Base-by-base conservation (phyloP, 1,140 invertebrate species). In the Limonius californicus region DNA sequence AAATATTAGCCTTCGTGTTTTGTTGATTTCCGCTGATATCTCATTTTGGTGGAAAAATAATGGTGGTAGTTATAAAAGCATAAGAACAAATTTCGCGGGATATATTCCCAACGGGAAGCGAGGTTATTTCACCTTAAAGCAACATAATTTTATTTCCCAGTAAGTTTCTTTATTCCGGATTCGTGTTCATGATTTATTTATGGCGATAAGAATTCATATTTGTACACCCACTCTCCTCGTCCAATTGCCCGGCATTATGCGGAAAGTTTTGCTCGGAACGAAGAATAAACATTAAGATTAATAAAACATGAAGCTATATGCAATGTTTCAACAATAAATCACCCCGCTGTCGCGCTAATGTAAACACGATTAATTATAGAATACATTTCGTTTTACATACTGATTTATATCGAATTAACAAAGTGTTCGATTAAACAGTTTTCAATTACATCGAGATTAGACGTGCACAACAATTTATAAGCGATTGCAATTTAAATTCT, bases 311-410 rank as follows among this genome's bases (percentile, higher is more conserved):
- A 53, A 57, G 54, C 47, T 57, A 62, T 57, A 55, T 21, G 54
- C 30, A 55, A 57, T 19, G 57, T 57, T 53, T 42, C 39, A 27
- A 43, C 53, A 43, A 63, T 63, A 63, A 63, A 63, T 63, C 61
- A 57, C 54, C 14, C 14, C 11, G 27, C 54, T 55, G 54, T 56
- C 54, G 19, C 12, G 20, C 55, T 53, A 63, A 56, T 63, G 57
- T 58, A 63, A 63, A 63, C 61, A 58, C 56, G 53, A 63, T 63
- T 63, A 63, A 63, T 63, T 63, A 63, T 57, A 50, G 56, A 50
- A 63, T 35, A 35, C 55, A 30, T 50, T 59, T 53, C 58, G 45
- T 42, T 45, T 21, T 39, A 47, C 53, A 57, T 63, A 54, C 57
- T 63, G 61, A 63, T 63, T 63, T 63, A 63, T 63, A 27, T 27